A percentile compares a stretch with the other conserved stretches of the same genome.
Conservation (phyloP, 2,888 invertebrate species). For the Arrhopalites spinosus region DNA sequence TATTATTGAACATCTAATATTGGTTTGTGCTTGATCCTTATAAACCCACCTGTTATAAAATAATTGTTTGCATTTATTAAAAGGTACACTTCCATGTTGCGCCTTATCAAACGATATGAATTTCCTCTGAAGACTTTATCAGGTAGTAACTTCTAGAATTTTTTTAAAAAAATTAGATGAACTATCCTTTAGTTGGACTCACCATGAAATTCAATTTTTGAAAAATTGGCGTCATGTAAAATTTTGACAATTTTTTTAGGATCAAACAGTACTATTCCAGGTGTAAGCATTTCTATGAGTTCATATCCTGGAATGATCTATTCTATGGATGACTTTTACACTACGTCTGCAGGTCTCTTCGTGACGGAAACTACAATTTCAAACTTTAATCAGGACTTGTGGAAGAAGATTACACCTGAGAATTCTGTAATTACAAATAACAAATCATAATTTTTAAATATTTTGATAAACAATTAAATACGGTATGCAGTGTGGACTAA, state of each 20-base stretch:
- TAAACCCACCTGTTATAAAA: no score
- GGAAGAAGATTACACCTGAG: conserved; percentile 70
- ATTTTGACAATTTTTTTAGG: no score
- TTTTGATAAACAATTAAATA: no score
- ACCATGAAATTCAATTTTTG: no score
- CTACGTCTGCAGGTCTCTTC: conserved; percentile 68
- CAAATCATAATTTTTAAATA: no score
- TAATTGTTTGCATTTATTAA: no score
- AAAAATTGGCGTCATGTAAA: no score
- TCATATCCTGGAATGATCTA: conserved; percentile 82
- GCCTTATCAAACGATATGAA: conserved; percentile 82
- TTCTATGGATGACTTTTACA: conserved; percentile 83
- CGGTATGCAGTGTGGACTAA: no score
- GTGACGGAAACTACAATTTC: conserved; percentile 78
- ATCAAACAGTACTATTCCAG: conserved; percentile 69
- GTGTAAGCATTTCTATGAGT: conserved; percentile 74
- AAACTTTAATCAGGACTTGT: conserved; percentile 73
- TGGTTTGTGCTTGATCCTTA: no score
- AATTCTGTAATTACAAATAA: conserved; percentile 64
- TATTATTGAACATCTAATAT: neutral
- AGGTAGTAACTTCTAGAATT: conserved; percentile 57
- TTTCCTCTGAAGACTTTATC: conserved; percentile 71
- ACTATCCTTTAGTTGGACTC: no score
- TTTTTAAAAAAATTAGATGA: no score
- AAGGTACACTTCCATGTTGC: conserved; percentile 80